A percentile compares a stretch with the other conserved stretches of the same genome.
Conservation (phyloP, 2,797 vertebrate species). For the Catostomus latipinnis region DNA sequence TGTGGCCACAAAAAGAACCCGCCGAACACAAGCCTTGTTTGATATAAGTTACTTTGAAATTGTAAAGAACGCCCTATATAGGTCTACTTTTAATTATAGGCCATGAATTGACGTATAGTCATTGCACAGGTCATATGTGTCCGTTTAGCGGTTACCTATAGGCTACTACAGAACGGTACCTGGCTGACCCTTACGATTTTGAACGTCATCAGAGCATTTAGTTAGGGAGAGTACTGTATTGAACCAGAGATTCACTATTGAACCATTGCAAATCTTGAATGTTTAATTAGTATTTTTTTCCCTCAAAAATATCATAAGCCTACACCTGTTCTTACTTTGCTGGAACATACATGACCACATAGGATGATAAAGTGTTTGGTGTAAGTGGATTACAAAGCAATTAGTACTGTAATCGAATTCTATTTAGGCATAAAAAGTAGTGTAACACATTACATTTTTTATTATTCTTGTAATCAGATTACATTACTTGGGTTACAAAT, state of each 20-base stretch:
- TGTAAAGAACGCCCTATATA: background rate
- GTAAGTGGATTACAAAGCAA: too few relatives aligned
- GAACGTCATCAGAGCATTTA: background rate
- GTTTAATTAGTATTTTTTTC: background rate
- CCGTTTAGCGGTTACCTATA: slow-evolving; percentile 4
- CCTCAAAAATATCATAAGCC: too few relatives aligned
- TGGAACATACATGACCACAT: background rate
- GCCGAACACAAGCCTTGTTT: background rate
- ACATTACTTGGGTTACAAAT: too few relatives aligned
- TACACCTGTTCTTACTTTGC: background rate
- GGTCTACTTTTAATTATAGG: background rate
- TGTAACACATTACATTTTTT: too few relatives aligned
- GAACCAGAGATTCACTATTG: background rate
- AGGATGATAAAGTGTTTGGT: too few relatives aligned
- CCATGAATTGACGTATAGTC: background rate
- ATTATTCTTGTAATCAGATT: too few relatives aligned
- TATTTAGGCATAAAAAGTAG: too few relatives aligned
- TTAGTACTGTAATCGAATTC: too few relatives aligned
- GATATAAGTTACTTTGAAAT: background rate
- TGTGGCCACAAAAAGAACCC: background rate
- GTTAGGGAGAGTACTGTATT: background rate
- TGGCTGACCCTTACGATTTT: slow-evolving; percentile 15
- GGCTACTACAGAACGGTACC: slow-evolving; percentile 27
- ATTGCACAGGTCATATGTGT: background rate
- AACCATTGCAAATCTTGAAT: background rate